Conservation (phyloP, 1,140 invertebrate genomes). For the Sitodiplosis mosellana region DNA sequence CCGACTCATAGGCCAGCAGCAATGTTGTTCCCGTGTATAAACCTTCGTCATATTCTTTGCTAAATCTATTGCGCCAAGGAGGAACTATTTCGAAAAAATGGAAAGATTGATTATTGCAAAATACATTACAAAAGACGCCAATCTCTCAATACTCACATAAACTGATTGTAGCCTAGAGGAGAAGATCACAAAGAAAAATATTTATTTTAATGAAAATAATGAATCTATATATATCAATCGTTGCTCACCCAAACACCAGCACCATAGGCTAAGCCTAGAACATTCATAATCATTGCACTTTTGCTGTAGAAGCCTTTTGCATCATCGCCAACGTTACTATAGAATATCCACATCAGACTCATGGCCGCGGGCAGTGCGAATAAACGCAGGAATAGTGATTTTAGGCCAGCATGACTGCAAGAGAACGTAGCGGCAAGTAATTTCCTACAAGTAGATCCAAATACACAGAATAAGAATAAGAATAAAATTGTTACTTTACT, state of each 20-base stretch:
- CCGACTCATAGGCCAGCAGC: conserved; percentile 56
- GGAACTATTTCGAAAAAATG: conserved; percentile 38
- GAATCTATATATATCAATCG: conserved; percentile 57
- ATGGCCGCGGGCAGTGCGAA: conserved; percentile 58
- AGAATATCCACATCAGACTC: conserved; percentile 62
- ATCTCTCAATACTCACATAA: conserved; percentile 4
- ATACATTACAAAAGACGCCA: conserved; percentile 2
- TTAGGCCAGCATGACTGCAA: conserved; percentile 49
- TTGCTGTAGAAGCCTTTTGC: conserved; percentile 56
- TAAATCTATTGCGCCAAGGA: conserved; percentile 69
- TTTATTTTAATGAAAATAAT: no score
- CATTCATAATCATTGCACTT: conserved; percentile 66
- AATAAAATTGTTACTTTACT: background rate
- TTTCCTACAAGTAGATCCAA: no score
- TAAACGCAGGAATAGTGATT: conserved; percentile 51
- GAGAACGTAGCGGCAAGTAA: conserved; percentile 56
- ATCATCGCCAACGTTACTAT: conserved; percentile 47
- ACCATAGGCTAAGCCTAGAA: conserved; percentile 56
- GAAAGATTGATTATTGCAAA: background rate
- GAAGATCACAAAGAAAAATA: no score
- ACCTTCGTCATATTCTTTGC: conserved; percentile 74
- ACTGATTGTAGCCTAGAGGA: no score
- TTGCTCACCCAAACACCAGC: conserved; percentile 53
- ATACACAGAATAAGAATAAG: conserved; percentile 4
- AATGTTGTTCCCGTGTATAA: conserved; percentile 71